phyloP scores from a whole-genome alignment of 2,888 invertebrate species.

The Caenorhabditis auriculariae region DNA sequence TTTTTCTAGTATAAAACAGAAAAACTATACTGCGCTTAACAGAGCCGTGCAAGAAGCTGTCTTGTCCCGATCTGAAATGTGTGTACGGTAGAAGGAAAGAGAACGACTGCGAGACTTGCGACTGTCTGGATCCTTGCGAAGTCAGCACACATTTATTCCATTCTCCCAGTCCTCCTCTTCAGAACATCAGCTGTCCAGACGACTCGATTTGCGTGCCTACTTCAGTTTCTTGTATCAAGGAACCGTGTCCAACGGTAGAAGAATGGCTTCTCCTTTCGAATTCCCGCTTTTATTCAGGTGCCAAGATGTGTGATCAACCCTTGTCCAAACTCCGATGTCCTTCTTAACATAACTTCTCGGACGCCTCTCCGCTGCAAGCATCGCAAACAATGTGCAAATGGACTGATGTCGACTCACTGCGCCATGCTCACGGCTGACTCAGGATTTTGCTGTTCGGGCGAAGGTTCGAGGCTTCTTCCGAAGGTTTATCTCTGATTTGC shows the following conservation, averaged over 20 bases:
- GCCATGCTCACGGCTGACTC: conserved; percentile 30
- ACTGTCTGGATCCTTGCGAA: conserved; percentile 54
- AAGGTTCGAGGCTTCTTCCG: conserved; percentile 14
- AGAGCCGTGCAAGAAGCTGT: conserved; percentile 12
- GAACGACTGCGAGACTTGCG: conserved; percentile 52
- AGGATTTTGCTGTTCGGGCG: conserved; percentile 51
- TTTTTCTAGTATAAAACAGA: no score
- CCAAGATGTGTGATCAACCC: conserved; percentile 55
- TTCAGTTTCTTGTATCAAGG: conserved; percentile 39
- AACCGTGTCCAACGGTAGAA: conserved; percentile 36
- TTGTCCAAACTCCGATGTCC: conserved; percentile 41
- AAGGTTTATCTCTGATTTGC: not conserved
- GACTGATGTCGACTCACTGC: conserved; percentile 43
- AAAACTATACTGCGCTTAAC: no score
- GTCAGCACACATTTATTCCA: conserved; percentile 15
- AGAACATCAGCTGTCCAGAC: conserved; percentile 45
- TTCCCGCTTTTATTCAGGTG: conserved; percentile 28
- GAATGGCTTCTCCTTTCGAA: conserved; percentile 16
- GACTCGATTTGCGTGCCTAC: conserved; percentile 48
- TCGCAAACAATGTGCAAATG: conserved; percentile 33
- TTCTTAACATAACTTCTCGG: conserved; percentile 29
- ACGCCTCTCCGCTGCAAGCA: conserved; percentile 26
- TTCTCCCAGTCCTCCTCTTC: conserved; percentile 4
- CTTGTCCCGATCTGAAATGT: conserved; percentile 31
- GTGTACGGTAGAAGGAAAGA: conserved; percentile 53